A percentile compares a stretch with the other conserved stretches of the same genome.
Evolutionary conservation across 2,797 vertebrate genomes (phyloP).

Genomic region (Macrochelys suwanniensis): DNA sequence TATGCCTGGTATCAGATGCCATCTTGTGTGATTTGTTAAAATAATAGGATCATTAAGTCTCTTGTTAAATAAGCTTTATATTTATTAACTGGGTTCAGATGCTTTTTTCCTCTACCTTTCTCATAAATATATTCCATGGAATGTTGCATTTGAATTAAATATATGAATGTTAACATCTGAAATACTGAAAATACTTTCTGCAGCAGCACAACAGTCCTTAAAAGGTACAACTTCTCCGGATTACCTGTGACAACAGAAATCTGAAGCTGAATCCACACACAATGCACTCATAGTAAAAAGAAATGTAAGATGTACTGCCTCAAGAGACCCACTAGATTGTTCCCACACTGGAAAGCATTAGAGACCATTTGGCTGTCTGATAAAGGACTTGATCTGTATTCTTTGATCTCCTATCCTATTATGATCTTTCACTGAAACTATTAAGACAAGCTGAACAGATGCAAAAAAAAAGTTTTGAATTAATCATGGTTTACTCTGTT

Average conservation of each 20-base stretch:
- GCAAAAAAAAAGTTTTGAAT: neutral
- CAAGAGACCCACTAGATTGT: neutral
- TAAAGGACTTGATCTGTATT: neutral
- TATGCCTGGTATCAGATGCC: too few relatives aligned
- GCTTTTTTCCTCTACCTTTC: neutral
- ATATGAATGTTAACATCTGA: neutral
- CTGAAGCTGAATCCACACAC: neutral
- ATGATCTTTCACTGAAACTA: neutral
- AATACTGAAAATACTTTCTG: neutral
- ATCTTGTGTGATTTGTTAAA: neutral
- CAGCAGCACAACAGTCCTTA: neutral
- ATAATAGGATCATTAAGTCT: neutral
- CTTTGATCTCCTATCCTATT: constrained; percentile 48
- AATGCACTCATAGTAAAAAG: neutral
- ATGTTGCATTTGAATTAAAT: neutral
- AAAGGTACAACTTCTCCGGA: neutral
- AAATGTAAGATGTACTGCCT: neutral
- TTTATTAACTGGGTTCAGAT: neutral
- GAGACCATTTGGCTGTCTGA: neutral
- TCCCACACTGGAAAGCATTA: constrained; percentile 4
- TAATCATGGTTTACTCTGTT: neutral
- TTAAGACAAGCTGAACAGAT: neutral
- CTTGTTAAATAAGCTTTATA: neutral
- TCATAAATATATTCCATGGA: neutral
- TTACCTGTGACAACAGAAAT: neutral